A percentile compares a stretch with the other conserved stretches of the same genome.
These are phyloP conservation scores for Clusia tigrina DNA, from an alignment of 2,888 invertebrate genomes.

Conservation along the genomic window DNA sequence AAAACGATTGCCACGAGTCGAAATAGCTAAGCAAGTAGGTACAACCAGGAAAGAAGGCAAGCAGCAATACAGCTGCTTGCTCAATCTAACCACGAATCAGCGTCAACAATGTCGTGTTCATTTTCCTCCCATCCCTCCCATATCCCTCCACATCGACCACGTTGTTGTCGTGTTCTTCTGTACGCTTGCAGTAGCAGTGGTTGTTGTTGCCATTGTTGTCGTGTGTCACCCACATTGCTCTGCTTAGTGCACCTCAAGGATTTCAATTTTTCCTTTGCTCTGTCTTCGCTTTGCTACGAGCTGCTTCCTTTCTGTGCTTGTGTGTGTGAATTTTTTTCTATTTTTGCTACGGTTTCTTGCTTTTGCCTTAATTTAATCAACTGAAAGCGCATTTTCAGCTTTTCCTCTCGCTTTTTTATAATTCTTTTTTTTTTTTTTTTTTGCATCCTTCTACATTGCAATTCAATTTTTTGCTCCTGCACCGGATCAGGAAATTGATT, in stretches of 20 bases:
- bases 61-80: background rate
- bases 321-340: background rate
- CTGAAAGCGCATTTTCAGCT: constrained; percentile 54
- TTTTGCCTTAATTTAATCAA: constrained; percentile 53
- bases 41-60: background rate
- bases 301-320: background rate
- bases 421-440: background rate
- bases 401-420: constrained; percentile 35
- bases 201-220: background rate
- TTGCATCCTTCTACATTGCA: background rate
- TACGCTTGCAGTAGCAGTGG: too few relatives aligned
- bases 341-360: constrained; percentile 37
- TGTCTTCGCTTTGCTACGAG: background rate
- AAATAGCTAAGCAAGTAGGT: too few relatives aligned
- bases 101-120: background rate
- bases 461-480: background rate
- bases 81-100: constrained; percentile 5
- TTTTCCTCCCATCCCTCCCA: background rate
- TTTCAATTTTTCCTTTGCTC: background rate
- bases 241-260: constrained; percentile 11
- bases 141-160: background rate
- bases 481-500: constrained; percentile 2
- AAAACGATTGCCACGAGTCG: too few relatives aligned
- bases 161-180: background rate
- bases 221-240: constrained; percentile 4